A percentile compares a stretch with the other conserved stretches of the same genome.
phyloP scores from a whole-genome alignment of 2,113 vertebrate genomes.

The Eublepharis macularius region DNA sequence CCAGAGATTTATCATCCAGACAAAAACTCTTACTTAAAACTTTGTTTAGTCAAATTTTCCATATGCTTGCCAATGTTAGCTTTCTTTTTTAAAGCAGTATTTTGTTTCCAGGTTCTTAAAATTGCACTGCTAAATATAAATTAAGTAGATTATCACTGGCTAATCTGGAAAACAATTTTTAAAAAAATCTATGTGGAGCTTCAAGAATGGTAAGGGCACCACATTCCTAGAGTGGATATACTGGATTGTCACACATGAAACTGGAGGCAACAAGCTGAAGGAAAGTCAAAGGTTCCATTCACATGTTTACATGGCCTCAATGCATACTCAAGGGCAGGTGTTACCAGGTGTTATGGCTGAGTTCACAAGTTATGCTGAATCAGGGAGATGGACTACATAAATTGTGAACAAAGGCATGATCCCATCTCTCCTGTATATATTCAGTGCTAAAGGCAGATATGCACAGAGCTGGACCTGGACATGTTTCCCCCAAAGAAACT shows the following conservation, averaged over 20 bases:
- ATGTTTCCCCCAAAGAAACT: background rate
- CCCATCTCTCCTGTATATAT: no score
- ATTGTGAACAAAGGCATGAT: no score
- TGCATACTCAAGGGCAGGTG: no score
- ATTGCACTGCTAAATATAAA: background rate
- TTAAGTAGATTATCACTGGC: fast-evolving
- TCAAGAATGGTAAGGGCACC: background rate
- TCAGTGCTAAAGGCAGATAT: no score
- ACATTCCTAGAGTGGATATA: background rate
- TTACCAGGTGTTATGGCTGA: no score
- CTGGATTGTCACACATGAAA: background rate
- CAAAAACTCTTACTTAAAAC: background rate
- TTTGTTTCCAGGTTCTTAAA: background rate
- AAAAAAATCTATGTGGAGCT: background rate
- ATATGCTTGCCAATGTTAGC: background rate
- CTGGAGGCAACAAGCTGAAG: no score
- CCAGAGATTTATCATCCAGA: background rate
- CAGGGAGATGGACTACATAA: no score
- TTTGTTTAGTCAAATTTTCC: background rate
- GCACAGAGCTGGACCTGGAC: background rate
- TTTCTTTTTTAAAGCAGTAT: background rate
- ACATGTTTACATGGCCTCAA: no score
- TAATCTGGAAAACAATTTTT: background rate
- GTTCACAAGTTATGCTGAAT: no score
- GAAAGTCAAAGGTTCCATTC: no score